Evolutionary conservation across 2,113 vertebrate genomes (phyloP), one percentile per base, ranked within the genome.

Genomic region (Syrmaticus mikado): DNA sequence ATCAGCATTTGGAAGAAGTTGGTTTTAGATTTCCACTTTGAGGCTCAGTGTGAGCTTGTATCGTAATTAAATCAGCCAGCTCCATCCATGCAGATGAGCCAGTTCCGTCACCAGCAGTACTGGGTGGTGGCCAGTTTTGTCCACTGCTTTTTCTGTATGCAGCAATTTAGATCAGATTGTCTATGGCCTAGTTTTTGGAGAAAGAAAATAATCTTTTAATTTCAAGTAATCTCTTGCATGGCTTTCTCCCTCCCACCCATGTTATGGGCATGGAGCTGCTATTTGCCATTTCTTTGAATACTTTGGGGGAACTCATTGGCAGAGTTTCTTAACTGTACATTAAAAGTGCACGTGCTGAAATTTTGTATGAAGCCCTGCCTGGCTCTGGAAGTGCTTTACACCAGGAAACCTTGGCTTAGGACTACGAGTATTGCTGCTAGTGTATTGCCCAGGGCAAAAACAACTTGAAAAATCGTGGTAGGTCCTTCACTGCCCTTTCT

Each of bases 241-340:
- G 30, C 50, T 45, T 89, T 75, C 38, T 85, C 32, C 8, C 45
- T 72, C 80, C 58, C 19, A 30, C 17, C 9, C 0, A 0, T 50
- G 36, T 24, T 27, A 53, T 21, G n/a, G 57, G 30, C 1, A 1
- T 27, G 48, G 58, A 90, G 16, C 52, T 87, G 8, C 41, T 84
- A 1, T 65, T 79, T 65, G 22, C 81, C 10, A 1, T 67, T 67
- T 18, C n/a, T 28, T 71, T 28, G 52, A 32, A 34, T 46, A 22
- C 28, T 85, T 45, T 84, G 32, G 48, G 43, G 34, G 15, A 64
- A 6, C 1, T 0, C 18, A 24, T 48, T 1, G 0, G 34, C 30
- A 30, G 34, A 61, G 18, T 27, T n/a, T 13, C 22, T 50, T 8
- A 21, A 21, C 0, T 0, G 1, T 72, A 16, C 8, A 0, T 38